Base-by-base conservation (phyloP, 2,888 invertebrate genomes). In the Acronicta aceris region DNA sequence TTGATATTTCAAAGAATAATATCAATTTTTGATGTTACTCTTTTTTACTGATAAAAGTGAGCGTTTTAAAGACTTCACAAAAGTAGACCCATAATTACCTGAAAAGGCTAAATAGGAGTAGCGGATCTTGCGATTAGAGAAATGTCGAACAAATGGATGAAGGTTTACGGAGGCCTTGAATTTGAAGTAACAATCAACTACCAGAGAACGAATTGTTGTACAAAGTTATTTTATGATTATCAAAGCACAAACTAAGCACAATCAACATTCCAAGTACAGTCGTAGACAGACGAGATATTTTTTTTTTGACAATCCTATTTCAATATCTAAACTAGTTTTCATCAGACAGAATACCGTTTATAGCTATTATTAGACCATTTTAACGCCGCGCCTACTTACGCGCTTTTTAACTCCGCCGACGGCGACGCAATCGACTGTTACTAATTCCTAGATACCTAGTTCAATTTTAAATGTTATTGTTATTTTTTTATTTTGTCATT, bases 291-390 rank as follows among this genome's bases (percentile, higher is more conserved):
- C 60, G n/a, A 63, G 69, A 74, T 69, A 72, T 72, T n/a, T n/a
- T n/a, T n/a, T n/a, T n/a, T n/a, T 70, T 59, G 59, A 52, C 53
- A 71, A 77, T 70, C 47, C 58, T 65, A 55, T 64, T 70, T 64
- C 58, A 56, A 71, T 65, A n/a, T n/a, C n/a, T n/a, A 71, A 80
- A 79, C 73, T 71, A 67, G 73, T 79, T 77, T 64, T 59, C 63
- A 64, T 66, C 67, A 69, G 60, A 67, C 68, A 65, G 61, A 72
- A 72, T 74, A 71, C 64, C 61, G 46, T 63, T 71, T 58, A 57
- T 25, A 51, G 43, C 50, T 68, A 68, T 62, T 62, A 58, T 62
- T 71, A 60, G 67, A 51, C 13, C 3, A 55, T 67, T 54, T 63
- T 65, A 7, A 40, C 52, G 54, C 54, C 46, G 43, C 62, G 38